phyloP scores from a whole-genome alignment of 2,797 vertebrate species.

The Graptemys geographica region DNA sequence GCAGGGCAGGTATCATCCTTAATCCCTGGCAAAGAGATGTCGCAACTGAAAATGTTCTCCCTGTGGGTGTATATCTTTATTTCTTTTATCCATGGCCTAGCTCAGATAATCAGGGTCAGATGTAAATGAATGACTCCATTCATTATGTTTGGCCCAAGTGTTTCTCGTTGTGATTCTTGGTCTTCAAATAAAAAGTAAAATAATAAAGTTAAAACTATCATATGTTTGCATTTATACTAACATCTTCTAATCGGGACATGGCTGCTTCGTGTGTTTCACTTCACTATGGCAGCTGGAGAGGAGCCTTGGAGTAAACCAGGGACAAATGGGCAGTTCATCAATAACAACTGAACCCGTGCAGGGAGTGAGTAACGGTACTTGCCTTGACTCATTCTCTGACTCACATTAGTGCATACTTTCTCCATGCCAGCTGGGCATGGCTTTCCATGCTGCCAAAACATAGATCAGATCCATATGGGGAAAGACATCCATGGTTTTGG shows the following conservation, averaged over 20 bases:
- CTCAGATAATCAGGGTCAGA: background rate
- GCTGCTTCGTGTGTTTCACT: background rate
- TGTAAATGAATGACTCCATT: background rate
- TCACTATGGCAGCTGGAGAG: background rate
- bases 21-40: background rate
- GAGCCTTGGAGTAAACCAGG: background rate
- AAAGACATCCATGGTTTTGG: background rate
- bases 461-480: background rate
- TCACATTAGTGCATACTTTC: background rate
- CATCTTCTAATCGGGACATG: background rate
- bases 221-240: background rate
- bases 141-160: background rate
- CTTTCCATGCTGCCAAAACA: background rate
- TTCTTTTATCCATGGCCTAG: background rate
- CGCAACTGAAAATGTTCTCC: background rate
- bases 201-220: background rate
- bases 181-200: background rate
- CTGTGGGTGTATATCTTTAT: accelerated
- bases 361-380: background rate
- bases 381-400: background rate
- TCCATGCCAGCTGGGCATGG: background rate
- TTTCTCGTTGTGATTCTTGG: background rate
- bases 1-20: background rate
- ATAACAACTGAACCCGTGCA: background rate
- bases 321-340: background rate